These are phyloP conservation scores for Ciconia nigra DNA, from an alignment of 2,797 vertebrate genomes.

Conservation along the genomic window DNA sequence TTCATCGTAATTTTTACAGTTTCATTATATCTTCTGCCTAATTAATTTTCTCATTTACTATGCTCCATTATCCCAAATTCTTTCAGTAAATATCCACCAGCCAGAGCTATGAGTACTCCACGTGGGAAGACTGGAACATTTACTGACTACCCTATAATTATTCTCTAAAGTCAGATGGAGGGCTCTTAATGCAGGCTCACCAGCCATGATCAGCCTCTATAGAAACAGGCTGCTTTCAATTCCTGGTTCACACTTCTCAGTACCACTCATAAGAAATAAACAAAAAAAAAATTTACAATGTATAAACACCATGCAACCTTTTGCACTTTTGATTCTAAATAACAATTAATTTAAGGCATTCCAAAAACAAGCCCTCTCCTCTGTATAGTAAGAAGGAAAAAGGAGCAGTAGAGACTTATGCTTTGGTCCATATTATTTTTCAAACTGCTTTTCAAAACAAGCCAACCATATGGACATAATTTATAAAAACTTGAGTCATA, in stretches of 20 bases:
- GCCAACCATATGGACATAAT: background rate
- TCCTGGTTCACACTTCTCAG: background rate
- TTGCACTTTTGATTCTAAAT: background rate
- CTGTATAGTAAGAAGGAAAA: background rate
- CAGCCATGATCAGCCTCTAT: background rate
- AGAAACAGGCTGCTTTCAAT: background rate
- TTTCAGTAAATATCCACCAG: background rate
- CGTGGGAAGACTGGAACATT: background rate
- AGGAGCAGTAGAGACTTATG: background rate
- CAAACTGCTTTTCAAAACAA: constrained; percentile 15
- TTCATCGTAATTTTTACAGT: background rate
- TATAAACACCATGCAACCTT: background rate
- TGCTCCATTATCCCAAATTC: background rate
- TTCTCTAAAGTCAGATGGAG: background rate
- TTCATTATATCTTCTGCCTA: background rate
- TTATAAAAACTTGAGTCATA: constrained; percentile 24
- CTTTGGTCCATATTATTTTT: background rate
- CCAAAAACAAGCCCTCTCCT: background rate
- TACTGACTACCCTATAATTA: background rate
- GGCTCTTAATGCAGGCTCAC: background rate
- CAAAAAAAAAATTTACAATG: background rate
- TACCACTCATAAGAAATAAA: background rate
- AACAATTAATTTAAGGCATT: background rate
- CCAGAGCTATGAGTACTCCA: background rate
- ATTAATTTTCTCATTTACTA: background rate